A percentile compares a stretch with the other conserved stretches of the same genome.
Conservation (phyloP, 2,113 vertebrate species). For the Malurus alboscapulatus region DNA sequence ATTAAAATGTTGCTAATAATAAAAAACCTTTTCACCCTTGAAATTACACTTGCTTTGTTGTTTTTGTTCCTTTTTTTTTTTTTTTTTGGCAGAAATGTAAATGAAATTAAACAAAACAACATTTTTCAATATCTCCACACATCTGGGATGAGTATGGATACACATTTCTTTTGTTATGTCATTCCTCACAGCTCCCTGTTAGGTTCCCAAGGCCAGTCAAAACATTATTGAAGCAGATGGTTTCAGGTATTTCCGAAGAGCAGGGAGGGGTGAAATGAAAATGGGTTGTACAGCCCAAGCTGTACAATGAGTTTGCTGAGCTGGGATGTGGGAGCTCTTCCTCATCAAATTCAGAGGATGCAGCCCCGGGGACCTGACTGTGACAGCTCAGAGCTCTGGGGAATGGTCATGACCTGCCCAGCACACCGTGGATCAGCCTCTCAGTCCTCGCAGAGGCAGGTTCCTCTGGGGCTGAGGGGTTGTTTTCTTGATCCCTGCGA, state of each 20-base stretch:
- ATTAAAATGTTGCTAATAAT: neutral
- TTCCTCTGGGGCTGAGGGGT: neutral
- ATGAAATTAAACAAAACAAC: neutral
- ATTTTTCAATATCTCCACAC: neutral
- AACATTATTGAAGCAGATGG: accelerated
- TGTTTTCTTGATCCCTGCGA: neutral
- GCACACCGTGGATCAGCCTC: accelerated
- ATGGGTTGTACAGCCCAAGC: accelerated
- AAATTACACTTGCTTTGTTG: neutral
- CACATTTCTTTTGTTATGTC: accelerated
- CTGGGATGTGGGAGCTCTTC: neutral
- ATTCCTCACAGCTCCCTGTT: neutral
- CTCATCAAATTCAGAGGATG: neutral
- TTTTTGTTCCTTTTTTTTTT: neutral
- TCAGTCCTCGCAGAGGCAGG: accelerated
- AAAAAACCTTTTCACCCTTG: neutral
- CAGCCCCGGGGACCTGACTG: accelerated
- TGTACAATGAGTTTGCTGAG: neutral
- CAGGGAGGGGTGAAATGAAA: accelerated
- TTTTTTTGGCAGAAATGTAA: neutral
- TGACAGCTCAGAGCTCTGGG: neutral
- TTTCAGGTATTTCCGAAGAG: neutral
- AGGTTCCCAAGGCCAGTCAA: neutral
- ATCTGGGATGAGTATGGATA: neutral
- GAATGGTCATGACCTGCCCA: accelerated